Conservation (phyloP, 1,140 invertebrate genomes). For the Drosophila suzukii region DNA sequence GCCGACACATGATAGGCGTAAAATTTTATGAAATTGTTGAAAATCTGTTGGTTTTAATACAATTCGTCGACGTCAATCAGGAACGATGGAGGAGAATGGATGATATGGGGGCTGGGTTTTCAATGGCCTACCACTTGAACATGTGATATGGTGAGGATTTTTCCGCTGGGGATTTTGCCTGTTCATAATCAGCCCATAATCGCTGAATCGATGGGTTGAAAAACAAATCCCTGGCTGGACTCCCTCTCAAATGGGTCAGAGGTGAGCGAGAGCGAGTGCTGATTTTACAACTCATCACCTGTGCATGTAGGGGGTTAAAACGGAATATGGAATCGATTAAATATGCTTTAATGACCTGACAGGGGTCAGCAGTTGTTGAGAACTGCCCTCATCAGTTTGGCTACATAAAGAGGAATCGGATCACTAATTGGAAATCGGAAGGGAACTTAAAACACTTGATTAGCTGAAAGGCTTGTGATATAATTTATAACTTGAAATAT, state of each 20-base stretch:
- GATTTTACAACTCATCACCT: slow-evolving; percentile 34
- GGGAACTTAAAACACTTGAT: background rate
- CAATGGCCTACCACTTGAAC: slow-evolving; percentile 7
- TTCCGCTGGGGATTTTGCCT: slow-evolving; percentile 12
- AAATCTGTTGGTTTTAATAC: slow-evolving; percentile 48
- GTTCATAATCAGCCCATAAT: slow-evolving; percentile 33
- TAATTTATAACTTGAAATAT: background rate
- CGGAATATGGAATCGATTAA: slow-evolving; percentile 23
- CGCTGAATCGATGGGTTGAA: slow-evolving; percentile 27
- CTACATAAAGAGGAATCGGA: slow-evolving; percentile 13
- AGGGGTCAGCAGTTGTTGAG: slow-evolving; percentile 32
- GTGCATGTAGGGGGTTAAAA: background rate
- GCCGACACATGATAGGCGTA: slow-evolving; percentile 64
- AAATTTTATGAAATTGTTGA: slow-evolving; percentile 74
- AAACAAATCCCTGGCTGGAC: slow-evolving; percentile 16
- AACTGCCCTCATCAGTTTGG: slow-evolving; percentile 14
- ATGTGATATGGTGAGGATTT: slow-evolving; percentile 14
- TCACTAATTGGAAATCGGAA: background rate
- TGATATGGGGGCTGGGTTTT: background rate
- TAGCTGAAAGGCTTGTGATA: background rate
- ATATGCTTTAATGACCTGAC: slow-evolving; percentile 30
- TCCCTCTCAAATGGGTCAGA: slow-evolving; percentile 20
- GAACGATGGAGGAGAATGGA: too few species aligned
- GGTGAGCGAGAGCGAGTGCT: slow-evolving; percentile 31
- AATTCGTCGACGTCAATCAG: slow-evolving; percentile 57